Evolutionary conservation across 1,140 invertebrate genomes (phyloP).

Genomic region (Panulirus ornatus): DNA sequence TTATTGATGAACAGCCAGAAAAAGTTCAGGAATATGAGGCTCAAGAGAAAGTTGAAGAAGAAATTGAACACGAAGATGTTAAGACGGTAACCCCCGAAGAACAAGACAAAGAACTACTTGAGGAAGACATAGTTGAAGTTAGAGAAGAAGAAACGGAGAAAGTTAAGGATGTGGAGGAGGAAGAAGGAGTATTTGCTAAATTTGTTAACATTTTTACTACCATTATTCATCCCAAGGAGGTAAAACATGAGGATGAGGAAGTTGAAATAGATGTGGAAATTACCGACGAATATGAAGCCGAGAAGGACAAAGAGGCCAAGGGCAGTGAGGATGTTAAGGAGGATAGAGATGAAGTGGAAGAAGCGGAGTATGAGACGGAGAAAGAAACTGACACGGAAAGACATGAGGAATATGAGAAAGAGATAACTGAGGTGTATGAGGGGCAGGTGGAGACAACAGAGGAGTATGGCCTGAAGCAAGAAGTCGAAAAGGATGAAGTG

Average conservation of each 20-base stretch:
- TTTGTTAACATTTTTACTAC: too few species aligned
- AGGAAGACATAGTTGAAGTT: background rate
- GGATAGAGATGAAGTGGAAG: background rate
- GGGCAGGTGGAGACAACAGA: too few species aligned
- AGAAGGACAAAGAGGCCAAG: too few species aligned
- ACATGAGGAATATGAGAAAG: too few species aligned
- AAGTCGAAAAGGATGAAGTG: background rate
- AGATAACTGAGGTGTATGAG: too few species aligned
- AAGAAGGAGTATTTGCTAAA: background rate
- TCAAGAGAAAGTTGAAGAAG: background rate
- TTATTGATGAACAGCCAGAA: background rate
- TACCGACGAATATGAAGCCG: too few species aligned
- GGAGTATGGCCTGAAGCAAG: background rate
- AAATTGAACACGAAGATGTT: background rate
- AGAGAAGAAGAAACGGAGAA: conserved; percentile 17
- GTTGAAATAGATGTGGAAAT: too few species aligned
- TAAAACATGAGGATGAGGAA: too few species aligned
- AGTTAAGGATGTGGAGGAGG: conserved; percentile 2
- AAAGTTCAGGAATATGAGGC: conserved; percentile 8
- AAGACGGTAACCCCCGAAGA: background rate
- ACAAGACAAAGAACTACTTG: background rate
- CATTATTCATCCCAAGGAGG: too few species aligned
- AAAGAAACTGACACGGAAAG: too few species aligned
- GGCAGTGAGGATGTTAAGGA: too few species aligned
- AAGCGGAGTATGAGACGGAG: background rate